Conservation (phyloP, 1,140 invertebrate species). For the Bombus breviceps region DNA sequence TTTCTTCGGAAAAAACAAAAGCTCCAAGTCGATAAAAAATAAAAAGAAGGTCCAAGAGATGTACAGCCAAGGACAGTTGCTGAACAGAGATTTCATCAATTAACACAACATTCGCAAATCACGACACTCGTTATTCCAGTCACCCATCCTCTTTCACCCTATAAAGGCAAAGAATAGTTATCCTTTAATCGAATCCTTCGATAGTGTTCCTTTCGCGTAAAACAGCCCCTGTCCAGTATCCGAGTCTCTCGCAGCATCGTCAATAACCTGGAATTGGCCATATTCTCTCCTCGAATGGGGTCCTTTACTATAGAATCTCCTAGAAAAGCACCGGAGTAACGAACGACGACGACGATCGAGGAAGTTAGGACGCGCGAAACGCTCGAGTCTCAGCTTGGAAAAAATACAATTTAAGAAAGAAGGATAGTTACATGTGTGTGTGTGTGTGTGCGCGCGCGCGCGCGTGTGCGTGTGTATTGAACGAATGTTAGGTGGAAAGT, state of each 20-base stretch:
- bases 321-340: not conserved
- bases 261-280: conserved; percentile 49
- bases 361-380: not conserved
- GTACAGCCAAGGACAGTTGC: too few relatives aligned
- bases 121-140: not conserved
- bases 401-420: not conserved
- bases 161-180: not conserved
- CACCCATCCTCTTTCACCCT: not conserved
- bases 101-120: not conserved
- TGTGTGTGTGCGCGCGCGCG: too few relatives aligned
- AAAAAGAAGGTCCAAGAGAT: too few relatives aligned
- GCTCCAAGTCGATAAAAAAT: too few relatives aligned
- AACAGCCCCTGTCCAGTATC: not conserved
- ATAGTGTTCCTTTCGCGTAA: not conserved
- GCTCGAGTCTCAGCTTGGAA: not conserved
- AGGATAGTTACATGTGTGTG: not conserved
- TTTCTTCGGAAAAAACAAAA: too few relatives aligned
- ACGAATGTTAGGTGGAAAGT: not conserved
- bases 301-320: not conserved
- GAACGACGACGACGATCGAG: not conserved
- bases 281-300: conserved; percentile 39
- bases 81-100: not conserved
- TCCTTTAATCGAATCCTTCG: not conserved
- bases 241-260: conserved; percentile 4
- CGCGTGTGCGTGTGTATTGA: too few relatives aligned